These are phyloP conservation scores for Lateolabrax maculatus DNA, from an alignment of 2,797 vertebrate genomes.

Conservation along the genomic window DNA sequence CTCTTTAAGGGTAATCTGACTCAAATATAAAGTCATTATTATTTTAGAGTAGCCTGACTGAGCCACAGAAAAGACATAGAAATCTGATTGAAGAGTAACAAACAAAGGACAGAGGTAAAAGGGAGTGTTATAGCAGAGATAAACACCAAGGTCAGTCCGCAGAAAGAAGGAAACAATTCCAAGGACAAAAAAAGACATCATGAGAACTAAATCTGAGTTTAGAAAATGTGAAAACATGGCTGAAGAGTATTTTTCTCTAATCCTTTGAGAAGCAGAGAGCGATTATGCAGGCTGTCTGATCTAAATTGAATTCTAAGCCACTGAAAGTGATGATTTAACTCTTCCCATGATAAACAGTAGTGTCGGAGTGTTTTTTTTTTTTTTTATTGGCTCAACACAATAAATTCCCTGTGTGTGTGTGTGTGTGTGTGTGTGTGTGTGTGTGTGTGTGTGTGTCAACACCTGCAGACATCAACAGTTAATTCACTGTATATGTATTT, in stretches of 20 bases:
- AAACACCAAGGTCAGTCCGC: slow-evolving; percentile 69
- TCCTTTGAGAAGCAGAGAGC: neutral
- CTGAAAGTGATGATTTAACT: neutral
- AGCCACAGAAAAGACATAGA: slow-evolving; percentile 2
- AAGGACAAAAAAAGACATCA: slow-evolving; percentile 55
- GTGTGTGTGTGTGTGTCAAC: too few species aligned
- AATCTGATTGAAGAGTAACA: slow-evolving; percentile 28
- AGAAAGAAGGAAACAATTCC: slow-evolving; percentile 53
- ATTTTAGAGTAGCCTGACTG: neutral
- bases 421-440: too few species aligned
- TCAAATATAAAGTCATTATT: neutral
- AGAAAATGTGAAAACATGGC: slow-evolving; percentile 17
- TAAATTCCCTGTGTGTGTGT: neutral
- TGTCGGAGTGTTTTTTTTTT: neutral
- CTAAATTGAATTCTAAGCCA: neutral
- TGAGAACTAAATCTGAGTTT: slow-evolving; percentile 40
- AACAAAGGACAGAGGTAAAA: slow-evolving; percentile 44
- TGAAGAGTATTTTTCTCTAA: neutral
- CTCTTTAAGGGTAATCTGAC: neutral
- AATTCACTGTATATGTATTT: neutral
- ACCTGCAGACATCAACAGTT: neutral
- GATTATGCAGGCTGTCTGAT: neutral
- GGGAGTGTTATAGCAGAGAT: slow-evolving; percentile 64
- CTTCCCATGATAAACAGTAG: neutral
- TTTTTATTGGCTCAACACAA: too few species aligned